phyloP scores from a whole-genome alignment of 2,113 vertebrate genomes.

The Corythornis cristatus region DNA sequence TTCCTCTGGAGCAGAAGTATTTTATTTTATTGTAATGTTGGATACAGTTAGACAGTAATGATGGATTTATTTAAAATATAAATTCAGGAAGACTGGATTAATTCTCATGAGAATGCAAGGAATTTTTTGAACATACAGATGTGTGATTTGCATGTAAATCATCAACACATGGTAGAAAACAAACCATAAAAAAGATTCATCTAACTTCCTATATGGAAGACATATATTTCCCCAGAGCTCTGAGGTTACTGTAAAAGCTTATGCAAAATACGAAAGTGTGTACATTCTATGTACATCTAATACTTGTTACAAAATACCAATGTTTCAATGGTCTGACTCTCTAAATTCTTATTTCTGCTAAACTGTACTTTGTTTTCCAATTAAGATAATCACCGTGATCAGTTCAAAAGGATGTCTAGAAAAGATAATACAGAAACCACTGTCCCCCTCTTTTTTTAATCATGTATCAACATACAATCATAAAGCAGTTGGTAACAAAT shows the following conservation, averaged over 20 bases:
- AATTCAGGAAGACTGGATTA: slow-evolving; percentile 39
- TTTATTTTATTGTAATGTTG: background rate
- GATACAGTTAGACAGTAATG: background rate
- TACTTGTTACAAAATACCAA: slow-evolving; percentile 66
- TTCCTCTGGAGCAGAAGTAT: slow-evolving; percentile 3
- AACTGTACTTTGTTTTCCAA: slow-evolving; percentile 24
- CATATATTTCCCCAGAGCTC: slow-evolving; percentile 52
- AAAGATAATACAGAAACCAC: slow-evolving; percentile 18
- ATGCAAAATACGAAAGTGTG: slow-evolving; percentile 76
- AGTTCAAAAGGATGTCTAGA: background rate
- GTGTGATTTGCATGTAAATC: slow-evolving; percentile 52
- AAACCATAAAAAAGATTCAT: slow-evolving; percentile 46
- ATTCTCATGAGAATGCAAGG: slow-evolving; percentile 41
- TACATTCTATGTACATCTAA: slow-evolving; percentile 80
- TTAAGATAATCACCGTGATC: background rate
- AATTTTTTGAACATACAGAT: slow-evolving; percentile 42
- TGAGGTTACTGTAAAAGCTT: slow-evolving; percentile 67
- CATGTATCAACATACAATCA: background rate
- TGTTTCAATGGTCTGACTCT: background rate
- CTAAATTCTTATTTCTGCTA: background rate
- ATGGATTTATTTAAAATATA: slow-evolving; percentile 11
- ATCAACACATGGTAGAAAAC: slow-evolving; percentile 47
- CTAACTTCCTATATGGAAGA: slow-evolving; percentile 69
- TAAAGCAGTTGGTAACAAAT: slow-evolving; percentile 38
- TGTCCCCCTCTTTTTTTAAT: slow-evolving; percentile 2